phyloP scores from a whole-genome alignment of 1,140 invertebrate genomes.

The Brachionus asplanchnoidis region DNA sequence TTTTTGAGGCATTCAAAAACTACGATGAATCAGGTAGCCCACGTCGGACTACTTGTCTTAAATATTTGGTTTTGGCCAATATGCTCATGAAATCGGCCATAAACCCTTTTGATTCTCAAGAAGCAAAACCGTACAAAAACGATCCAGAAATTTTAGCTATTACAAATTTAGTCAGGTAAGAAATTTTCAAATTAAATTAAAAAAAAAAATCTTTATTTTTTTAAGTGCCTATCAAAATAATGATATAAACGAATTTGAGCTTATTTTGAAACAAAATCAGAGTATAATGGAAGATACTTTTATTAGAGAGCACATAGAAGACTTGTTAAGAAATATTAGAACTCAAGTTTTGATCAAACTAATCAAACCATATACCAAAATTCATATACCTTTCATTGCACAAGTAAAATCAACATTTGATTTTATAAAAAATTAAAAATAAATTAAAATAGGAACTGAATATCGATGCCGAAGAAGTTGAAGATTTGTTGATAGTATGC shows the following conservation, averaged over 20 bases:
- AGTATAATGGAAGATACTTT: constrained; percentile 97
- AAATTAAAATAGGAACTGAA: constrained; percentile 69
- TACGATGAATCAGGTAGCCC: constrained; percentile 99
- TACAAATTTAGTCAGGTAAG: constrained; percentile 87
- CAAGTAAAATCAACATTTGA: constrained; percentile 58
- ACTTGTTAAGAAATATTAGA: constrained; percentile 88
- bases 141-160: constrained; percentile 98
- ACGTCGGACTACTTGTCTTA: constrained; percentile 89
- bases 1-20: constrained; percentile 99
- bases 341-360: constrained; percentile 95
- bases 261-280: constrained; percentile 77
- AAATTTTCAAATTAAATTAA: neutral
- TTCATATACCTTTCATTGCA: constrained; percentile 95
- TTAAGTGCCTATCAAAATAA: constrained; percentile 89
- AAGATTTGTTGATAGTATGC: constrained; percentile 93
- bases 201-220: constrained; percentile 15
- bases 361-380: constrained; percentile 94
- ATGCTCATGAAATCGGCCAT: constrained; percentile 99
- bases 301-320: constrained; percentile 97
- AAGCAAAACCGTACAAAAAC: constrained; percentile 99
- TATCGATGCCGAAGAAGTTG: constrained; percentile 90
- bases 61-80: constrained; percentile 96
- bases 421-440: neutral
- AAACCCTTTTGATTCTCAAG: constrained; percentile 99
- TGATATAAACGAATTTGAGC: constrained; percentile 97